Evolutionary conservation across 2,888 invertebrate genomes (phyloP).

Genomic region (Coelogynopora nodosa): DNA sequence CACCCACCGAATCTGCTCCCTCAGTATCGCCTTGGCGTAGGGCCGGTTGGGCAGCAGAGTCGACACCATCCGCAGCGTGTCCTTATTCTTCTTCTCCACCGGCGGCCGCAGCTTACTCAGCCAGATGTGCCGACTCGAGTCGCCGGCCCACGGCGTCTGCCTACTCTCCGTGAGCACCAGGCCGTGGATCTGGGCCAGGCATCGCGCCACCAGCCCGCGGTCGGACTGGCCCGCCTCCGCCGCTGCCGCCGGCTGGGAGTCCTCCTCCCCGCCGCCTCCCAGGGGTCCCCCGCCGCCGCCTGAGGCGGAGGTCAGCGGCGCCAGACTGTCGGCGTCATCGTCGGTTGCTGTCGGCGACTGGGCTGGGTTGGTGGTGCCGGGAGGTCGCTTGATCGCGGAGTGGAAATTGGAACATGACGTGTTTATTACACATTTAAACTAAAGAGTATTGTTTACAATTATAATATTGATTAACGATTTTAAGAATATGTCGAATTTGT

Average conservation of each 20-base stretch:
- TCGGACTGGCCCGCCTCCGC: neutral
- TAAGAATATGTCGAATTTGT: too few relatives aligned
- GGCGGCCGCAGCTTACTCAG: slow-evolving; percentile 46
- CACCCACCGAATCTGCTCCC: slow-evolving; percentile 59
- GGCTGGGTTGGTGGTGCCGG: neutral
- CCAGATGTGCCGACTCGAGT: slow-evolving; percentile 53
- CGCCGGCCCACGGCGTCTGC: slow-evolving; percentile 60
- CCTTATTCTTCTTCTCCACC: slow-evolving; percentile 39
- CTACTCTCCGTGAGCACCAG: slow-evolving; percentile 58
- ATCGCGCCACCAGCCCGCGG: slow-evolving; percentile 51
- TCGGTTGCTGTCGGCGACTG: neutral
- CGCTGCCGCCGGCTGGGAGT: neutral
- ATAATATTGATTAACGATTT: too few relatives aligned
- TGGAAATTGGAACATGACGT: too few relatives aligned
- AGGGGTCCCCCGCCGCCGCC: neutral
- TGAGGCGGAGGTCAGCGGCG: neutral
- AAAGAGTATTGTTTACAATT: too few relatives aligned
- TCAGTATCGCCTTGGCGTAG: slow-evolving; percentile 58
- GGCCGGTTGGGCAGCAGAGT: slow-evolving; percentile 58
- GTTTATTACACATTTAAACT: too few relatives aligned
- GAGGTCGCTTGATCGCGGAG: neutral
- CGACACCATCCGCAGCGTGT: neutral
- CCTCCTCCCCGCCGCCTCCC: neutral
- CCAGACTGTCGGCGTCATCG: neutral
- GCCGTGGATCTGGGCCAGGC: slow-evolving; percentile 60